These are phyloP conservation scores for Volucella inflata DNA, from an alignment of 2,888 invertebrate species.

Conservation along the genomic window DNA sequence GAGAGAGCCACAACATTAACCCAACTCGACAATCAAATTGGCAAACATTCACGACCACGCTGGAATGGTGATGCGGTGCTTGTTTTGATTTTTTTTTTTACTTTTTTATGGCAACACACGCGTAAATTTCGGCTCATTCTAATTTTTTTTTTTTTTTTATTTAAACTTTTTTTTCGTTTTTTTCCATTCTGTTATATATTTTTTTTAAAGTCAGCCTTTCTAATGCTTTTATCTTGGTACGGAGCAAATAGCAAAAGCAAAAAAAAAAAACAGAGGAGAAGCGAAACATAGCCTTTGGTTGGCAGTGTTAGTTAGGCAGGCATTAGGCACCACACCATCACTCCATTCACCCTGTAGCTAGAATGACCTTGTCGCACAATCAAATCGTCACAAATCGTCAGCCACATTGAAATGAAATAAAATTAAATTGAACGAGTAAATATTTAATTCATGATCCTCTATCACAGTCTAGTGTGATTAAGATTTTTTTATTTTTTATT, in stretches of 20 bases:
- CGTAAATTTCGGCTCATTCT: neutral
- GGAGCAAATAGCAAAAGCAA: neutral
- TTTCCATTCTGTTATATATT: slow-evolving; percentile 8
- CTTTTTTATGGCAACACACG: slow-evolving; percentile 1
- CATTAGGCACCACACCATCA: slow-evolving; percentile 5
- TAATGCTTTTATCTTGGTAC: slow-evolving; percentile 11
- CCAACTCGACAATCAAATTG: slow-evolving; percentile 51
- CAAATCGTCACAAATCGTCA: slow-evolving; percentile 68
- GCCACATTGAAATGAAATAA: slow-evolving; percentile 70
- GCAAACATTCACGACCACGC: slow-evolving; percentile 43
- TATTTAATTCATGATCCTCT: slow-evolving; percentile 67
- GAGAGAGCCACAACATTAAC: slow-evolving; percentile 39
- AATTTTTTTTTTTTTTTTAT: neutral
- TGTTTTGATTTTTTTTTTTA: slow-evolving; percentile 24
- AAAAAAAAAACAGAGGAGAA: neutral
- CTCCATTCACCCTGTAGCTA: slow-evolving; percentile 13
- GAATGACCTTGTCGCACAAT: slow-evolving; percentile 65
- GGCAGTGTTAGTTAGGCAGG: neutral
- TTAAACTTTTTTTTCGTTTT: neutral
- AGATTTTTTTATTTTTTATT: neutral
- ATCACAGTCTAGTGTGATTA: slow-evolving; percentile 22
- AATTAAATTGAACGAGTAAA: slow-evolving; percentile 65
- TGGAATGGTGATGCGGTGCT: neutral
- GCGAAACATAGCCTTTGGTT: neutral
- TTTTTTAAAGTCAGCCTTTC: neutral